Conservation (phyloP, 2,797 vertebrate genomes). For the Fratercula arctica region DNA sequence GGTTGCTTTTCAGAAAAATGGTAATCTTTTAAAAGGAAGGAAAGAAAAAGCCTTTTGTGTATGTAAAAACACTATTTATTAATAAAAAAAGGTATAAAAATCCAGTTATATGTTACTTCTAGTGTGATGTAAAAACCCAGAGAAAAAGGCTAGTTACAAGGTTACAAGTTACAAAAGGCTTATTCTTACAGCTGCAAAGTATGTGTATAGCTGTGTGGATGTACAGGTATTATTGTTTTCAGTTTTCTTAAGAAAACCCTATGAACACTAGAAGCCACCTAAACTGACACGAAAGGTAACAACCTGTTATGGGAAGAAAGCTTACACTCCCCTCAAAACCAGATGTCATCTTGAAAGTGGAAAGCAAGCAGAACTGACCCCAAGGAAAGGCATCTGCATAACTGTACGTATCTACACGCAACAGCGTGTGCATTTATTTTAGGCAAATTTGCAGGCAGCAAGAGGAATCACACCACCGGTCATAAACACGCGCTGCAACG, state of each 20-base stretch:
- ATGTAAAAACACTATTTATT: neutral
- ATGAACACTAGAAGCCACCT: neutral
- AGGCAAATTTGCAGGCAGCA: slow-evolving; percentile 7
- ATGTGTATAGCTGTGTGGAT: neutral
- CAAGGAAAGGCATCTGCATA: neutral
- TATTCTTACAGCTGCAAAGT: neutral
- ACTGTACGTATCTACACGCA: neutral
- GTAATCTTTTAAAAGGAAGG: neutral
- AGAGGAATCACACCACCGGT: neutral
- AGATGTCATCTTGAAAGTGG: neutral
- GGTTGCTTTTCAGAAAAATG: neutral
- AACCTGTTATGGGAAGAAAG: neutral
- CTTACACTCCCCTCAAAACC: neutral
- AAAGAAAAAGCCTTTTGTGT: slow-evolving; percentile 12
- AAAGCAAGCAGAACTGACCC: neutral
- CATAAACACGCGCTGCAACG: neutral
- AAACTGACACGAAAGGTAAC: neutral
- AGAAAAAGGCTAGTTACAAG: neutral
- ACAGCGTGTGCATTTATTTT: neutral
- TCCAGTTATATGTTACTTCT: neutral
- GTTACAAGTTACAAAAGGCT: neutral
- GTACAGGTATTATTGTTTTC: neutral
- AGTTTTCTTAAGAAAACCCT: neutral
- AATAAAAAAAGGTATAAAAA: neutral
- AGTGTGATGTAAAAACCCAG: neutral